A percentile compares a stretch with the other conserved stretches of the same genome.
Evolutionary conservation across 2,797 vertebrate species (phyloP).

Genomic region (Tenualosa ilisha): DNA sequence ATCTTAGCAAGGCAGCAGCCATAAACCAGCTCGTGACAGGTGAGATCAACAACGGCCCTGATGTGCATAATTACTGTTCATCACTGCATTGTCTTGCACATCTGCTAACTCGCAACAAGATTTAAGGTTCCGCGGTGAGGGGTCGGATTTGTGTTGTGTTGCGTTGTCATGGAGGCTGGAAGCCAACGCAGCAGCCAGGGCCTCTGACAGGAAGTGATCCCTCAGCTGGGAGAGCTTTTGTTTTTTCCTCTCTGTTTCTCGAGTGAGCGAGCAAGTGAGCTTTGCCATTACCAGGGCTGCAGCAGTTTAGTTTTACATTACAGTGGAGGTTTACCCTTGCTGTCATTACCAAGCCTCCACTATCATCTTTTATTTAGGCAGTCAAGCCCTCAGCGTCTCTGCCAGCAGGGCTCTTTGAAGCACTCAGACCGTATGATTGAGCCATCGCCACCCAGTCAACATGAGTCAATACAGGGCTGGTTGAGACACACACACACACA

Average conservation of each 20-base stretch:
- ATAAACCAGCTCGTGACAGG: neutral
- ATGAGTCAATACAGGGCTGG: neutral
- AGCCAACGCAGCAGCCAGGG: neutral
- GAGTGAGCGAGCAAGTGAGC: no score
- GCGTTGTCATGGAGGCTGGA: neutral
- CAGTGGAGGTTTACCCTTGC: conserved; percentile 44
- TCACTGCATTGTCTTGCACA: neutral
- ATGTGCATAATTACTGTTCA: conserved; percentile 16
- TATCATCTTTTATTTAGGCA: conserved; percentile 50
- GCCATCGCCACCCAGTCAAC: neutral
- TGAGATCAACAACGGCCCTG: conserved; percentile 7
- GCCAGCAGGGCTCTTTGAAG: conserved; percentile 24
- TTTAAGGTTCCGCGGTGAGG: neutral
- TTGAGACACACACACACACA: neutral
- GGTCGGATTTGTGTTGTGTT: neutral
- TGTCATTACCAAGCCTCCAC: conserved; percentile 44
- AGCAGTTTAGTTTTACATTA: conserved; percentile 41
- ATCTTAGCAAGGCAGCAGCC: neutral
- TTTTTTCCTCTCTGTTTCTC: neutral
- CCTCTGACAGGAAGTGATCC: conserved; percentile 10
- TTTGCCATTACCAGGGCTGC: neutral
- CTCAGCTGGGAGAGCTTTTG: neutral
- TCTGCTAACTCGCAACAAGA: conserved; percentile 3
- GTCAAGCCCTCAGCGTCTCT: conserved; percentile 23
- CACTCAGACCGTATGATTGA: conserved; percentile 8